These are phyloP conservation scores for Tryphoninae sp. DNA, from an alignment of 2,888 invertebrate species.

Conservation along the genomic window DNA sequence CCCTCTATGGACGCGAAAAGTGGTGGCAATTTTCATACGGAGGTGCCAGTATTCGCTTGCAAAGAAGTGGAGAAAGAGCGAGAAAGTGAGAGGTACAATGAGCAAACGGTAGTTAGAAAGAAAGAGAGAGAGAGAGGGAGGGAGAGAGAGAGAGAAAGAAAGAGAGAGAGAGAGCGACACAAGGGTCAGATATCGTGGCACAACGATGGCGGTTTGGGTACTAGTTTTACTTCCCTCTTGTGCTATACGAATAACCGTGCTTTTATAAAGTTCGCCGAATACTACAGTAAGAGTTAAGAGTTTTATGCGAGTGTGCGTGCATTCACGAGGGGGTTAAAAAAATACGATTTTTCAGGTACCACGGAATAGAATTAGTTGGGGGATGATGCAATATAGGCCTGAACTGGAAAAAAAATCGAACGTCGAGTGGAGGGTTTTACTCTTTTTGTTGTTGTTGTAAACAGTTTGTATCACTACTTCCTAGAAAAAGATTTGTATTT, in stretches of 20 bases:
- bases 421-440: neutral
- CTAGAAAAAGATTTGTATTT: neutral
- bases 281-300: slow-evolving; percentile 45
- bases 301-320: slow-evolving; percentile 23
- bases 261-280: slow-evolving; percentile 41
- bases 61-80: slow-evolving; percentile 27
- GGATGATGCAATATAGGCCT: neutral
- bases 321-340: slow-evolving; percentile 34
- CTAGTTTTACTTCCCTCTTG: slow-evolving; percentile 31
- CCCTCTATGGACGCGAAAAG: slow-evolving; percentile 24
- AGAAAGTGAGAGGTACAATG: neutral
- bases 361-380: neutral
- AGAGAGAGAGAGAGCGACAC: neutral
- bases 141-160: slow-evolving; percentile 2
- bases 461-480: neutral
- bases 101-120: neutral
- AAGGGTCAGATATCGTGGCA: slow-evolving; percentile 35
- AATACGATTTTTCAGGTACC: slow-evolving; percentile 14
- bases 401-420: neutral
- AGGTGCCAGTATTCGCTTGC: slow-evolving; percentile 16
- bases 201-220: slow-evolving; percentile 32
- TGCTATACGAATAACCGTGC: slow-evolving; percentile 35
- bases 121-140: neutral
- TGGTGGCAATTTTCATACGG: slow-evolving; percentile 51
- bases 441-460: neutral